Evolutionary conservation across 2,797 vertebrate genomes (phyloP), one percentile per base, ranked within the genome.

Genomic region (Cossypha caffra): DNA sequence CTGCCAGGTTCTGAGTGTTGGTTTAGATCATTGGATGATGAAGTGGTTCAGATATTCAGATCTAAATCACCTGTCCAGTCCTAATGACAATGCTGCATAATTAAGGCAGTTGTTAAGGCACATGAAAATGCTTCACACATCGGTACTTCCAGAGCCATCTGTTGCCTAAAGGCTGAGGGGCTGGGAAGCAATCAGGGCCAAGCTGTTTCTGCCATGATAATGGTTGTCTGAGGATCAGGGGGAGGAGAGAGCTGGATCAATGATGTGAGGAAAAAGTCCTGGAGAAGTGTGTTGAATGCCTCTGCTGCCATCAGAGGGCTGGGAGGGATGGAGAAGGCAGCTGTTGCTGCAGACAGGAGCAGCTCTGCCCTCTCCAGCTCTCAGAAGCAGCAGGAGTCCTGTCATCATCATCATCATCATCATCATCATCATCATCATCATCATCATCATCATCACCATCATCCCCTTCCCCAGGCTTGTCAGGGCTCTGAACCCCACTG

Each of bases 51-150:
- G 33, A 61, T 83, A 48, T 25, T 91, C 75, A 42, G 58, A 64
- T 82, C 57, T 58, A 88, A 80, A 92, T 92, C 94, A 77, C 86
- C 91, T 92, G 78, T 88, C 86, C 81, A 54, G 50, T 73, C 86
- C 75, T 96, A 90, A 92, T 48, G 86, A 91, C 75, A 80, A 33
- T n/a, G 91, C 84, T 96, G 94, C 78, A 81, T 95, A 93, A 93
- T 96, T 79, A 95, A 92, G 81, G 91, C 88, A 83, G 84, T 94
- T 93, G 67, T 94, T 96, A 85, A 91, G 72, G 92, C 16, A 3
- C 20, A 10, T 48, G 90, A 37, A 96, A 91, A 86, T 59, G 72
- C 58, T 95, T 92, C 78, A 82, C 82, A 71, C 86, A 72, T 78
- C 28, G 5, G 21, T 72, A 47, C 64, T 69, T 86, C n/a, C 81